A percentile compares a stretch with the other conserved stretches of the same genome.
phyloP scores from a whole-genome alignment of 2,113 vertebrate species.

The Pangasianodon hypophthalmus region DNA sequence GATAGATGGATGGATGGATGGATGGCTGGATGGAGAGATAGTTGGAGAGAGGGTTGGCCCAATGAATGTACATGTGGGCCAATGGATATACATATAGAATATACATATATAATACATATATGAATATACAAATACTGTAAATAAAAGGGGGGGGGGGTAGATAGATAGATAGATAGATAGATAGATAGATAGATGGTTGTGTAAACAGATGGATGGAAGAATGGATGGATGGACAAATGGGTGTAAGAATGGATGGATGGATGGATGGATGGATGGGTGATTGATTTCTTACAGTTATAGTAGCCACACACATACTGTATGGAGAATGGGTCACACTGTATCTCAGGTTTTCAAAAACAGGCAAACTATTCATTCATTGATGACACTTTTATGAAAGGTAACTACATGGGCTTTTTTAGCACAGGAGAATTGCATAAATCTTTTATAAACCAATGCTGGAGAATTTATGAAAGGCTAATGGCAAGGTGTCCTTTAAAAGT shows the following conservation, averaged over 20 bases:
- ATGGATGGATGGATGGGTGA: background rate
- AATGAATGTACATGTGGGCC: no score
- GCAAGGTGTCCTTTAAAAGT: background rate
- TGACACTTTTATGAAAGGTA: background rate
- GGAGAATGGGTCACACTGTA: background rate
- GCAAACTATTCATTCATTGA: background rate
- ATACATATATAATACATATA: background rate
- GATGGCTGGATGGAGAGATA: background rate
- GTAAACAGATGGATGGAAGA: background rate
- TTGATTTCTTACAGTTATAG: background rate
- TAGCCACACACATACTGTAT: background rate
- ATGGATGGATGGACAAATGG: background rate
- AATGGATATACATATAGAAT: background rate
- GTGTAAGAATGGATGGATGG: background rate
- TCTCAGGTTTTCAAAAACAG: background rate
- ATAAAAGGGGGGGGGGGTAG: background rate
- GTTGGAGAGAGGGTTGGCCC: background rate
- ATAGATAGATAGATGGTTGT: background rate
- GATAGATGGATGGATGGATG: no score
- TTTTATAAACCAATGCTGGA: background rate
- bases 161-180: background rate
- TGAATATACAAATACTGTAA: background rate
- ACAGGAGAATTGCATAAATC: background rate
- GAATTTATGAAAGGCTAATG: background rate
- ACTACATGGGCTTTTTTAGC: background rate